phyloP scores from a whole-genome alignment of 2,113 vertebrate genomes.

The Lepus timidus region DNA sequence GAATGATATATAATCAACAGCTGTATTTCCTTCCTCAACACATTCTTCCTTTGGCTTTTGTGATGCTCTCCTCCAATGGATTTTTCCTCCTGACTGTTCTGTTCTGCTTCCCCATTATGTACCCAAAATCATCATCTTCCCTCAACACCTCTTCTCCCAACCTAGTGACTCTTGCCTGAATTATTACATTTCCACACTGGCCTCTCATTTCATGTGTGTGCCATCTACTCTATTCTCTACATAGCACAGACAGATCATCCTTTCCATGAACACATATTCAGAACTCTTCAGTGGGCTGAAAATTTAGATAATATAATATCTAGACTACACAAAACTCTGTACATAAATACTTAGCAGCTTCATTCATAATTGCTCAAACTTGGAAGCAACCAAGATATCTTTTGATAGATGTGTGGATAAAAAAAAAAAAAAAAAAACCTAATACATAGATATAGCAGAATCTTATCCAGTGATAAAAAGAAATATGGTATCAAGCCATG shows the following conservation, averaged over 20 bases:
- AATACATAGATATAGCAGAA: neutral
- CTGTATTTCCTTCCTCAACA: neutral
- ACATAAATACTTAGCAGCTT: neutral
- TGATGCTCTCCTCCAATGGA: neutral
- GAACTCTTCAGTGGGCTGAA: neutral
- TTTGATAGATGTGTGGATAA: neutral
- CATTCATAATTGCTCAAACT: neutral
- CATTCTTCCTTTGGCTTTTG: neutral
- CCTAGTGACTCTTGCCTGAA: neutral
- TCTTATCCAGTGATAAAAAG: neutral
- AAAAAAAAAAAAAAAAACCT: neutral
- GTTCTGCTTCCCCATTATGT: neutral
- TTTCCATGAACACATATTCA: constrained; percentile 5
- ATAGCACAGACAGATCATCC: neutral
- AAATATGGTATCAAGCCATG: neutral
- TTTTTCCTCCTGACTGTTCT: neutral
- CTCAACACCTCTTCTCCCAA: neutral
- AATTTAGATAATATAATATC: neutral
- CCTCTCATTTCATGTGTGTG: neutral
- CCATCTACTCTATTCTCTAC: neutral
- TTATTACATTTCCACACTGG: neutral
- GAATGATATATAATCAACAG: neutral
- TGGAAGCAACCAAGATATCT: neutral
- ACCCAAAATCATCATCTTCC: neutral
- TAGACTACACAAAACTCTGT: neutral